Evolutionary conservation across 2,888 invertebrate species (phyloP), one percentile per base, ranked within the genome.

Genomic region (Galeruca laticollis): DNA sequence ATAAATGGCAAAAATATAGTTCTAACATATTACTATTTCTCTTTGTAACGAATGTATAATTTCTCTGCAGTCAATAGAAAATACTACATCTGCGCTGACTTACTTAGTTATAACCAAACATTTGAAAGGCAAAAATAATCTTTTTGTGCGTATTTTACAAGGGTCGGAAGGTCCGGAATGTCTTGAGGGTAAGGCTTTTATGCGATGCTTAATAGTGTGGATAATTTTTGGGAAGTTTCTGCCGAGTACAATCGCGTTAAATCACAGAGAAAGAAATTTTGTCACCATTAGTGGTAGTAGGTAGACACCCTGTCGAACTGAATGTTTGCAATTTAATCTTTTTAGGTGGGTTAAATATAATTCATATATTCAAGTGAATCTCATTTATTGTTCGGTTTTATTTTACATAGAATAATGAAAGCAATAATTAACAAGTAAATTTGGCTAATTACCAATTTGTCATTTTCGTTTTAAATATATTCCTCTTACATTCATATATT

Each of bases 171-270:
- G 64, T 40, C 40, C 64, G 35, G 40, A 40, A 56, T 49, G 37
- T 64, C 64, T 56, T 64, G 56, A 43, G 64, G 64, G 64, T 64
- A 33, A 52, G 64, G 21, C 64, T 51, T 64, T 64, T 47, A 64
- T 64, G 54, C 37, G 37, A 31, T 54, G 56, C 43, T 40, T 64
- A 64, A 63, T 40, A 68, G 64, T 65, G 69, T 60, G 64, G 60
- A 70, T 72, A 72, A 72, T 70, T 69, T 69, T 57, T 64, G 21
- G 35, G 62, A 40, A 40, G 52, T 59, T 51, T 68, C 54, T 59
- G 57, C 37, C 37, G 57, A 9, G 35, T 15, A 68, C 68, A 63
- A 68, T 63, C 21, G 68, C 57, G 52, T 59, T 68, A 47, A 68
- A 57, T 63, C 63, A 68, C 59, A 57, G 51, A 59, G 57, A 68